Evolutionary conservation across 2,797 vertebrate species (phyloP).

Genomic region (Parauchenoglanis ngamensis): DNA sequence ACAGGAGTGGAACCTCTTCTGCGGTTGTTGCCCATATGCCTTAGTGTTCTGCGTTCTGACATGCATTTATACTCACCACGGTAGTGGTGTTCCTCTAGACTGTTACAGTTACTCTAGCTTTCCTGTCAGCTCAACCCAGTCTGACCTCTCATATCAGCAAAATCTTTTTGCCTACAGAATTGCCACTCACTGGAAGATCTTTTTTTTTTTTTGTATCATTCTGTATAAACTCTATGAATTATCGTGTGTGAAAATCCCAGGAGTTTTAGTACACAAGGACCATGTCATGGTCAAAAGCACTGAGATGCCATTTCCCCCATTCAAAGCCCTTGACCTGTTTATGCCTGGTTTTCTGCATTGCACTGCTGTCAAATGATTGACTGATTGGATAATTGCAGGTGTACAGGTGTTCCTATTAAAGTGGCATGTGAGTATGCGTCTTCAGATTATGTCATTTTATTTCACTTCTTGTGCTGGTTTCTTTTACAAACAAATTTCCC

Average conservation of each 20-base stretch:
- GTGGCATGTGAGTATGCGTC: not conserved
- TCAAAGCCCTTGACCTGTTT: not conserved
- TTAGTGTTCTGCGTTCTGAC: not conserved
- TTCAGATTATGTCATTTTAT: not conserved
- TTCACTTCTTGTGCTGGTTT: not conserved
- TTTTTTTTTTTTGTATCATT: not conserved
- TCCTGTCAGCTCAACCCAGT: not conserved
- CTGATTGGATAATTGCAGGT: not conserved
- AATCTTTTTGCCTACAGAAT: not conserved
- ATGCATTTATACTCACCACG: not conserved
- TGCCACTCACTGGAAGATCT: not conserved
- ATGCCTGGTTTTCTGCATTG: not conserved
- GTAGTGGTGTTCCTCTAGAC: not conserved
- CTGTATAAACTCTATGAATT: not conserved
- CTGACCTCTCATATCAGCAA: not conserved
- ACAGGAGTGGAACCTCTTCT: not conserved
- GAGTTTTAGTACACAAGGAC: not conserved
- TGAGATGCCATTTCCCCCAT: not conserved
- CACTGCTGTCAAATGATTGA: not conserved
- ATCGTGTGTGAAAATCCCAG: not conserved
- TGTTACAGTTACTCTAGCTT: not conserved
- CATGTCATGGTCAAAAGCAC: not conserved
- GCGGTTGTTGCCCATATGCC: not conserved
- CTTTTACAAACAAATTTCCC: not conserved
- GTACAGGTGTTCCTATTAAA: not conserved